Evolutionary conservation across 2,797 vertebrate genomes (phyloP), one percentile per base, ranked within the genome.

Genomic region (Onychomys arenicola): DNA sequence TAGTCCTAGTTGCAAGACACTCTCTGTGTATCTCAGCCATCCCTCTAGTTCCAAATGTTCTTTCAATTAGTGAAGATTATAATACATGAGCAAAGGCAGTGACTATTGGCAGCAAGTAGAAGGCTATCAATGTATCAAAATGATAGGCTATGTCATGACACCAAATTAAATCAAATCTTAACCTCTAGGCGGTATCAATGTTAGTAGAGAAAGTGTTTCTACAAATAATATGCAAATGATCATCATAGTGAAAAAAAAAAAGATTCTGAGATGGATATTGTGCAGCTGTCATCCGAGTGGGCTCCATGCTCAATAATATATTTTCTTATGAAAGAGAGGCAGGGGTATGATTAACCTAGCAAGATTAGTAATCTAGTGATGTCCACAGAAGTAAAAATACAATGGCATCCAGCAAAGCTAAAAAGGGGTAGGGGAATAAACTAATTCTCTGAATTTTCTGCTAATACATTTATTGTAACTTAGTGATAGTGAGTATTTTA

Each of bases 161-260:
- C 5, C 17, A 76, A 89, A 61, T 19, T 17, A 8, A 69, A 21
- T 4, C 12, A 57, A 6, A 19, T 46, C 10, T 32, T 84, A 59
- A 73, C 43, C 4, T 71, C 0, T 75, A 3, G 2, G 21, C 52
- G 1, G 0, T 40, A 1, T 40, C 40, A 40, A 52, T 65, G 6
- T 23, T 52, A 34, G 6, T 52, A 52, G 76, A 21, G 14, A 78
- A 27, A 78, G 6, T 17, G 17, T 34, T 78, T 55, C 55, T 55
- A 9, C 4, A 49, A 77, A 49, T 46, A 32, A 52, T 17, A 77
- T 17, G 13, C 8, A 49, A 8, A 6, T 49, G 27, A 29, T 52
- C 29, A 4, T 52, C 6, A 52, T 52, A 52, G 9, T 46, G n/a
- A 14, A 61, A 34, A 40, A 34, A 40, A 37, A 19, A 52, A 84